Base-by-base conservation (phyloP, 2,113 vertebrate genomes). In the Hystrix brachyura region DNA sequence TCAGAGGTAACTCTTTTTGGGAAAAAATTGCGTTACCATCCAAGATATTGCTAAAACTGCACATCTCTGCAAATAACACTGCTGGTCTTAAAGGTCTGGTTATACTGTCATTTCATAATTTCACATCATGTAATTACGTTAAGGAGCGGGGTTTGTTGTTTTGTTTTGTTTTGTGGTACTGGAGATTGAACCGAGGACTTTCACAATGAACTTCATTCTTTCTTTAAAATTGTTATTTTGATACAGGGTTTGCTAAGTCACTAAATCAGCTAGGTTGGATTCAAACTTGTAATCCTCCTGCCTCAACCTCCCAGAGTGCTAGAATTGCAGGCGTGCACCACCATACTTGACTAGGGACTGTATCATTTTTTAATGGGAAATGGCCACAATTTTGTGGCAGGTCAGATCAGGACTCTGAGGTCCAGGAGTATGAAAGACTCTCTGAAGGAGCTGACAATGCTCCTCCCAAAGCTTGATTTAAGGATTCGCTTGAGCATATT, bases 361-460 rank as follows among this genome's bases (percentile, higher is more conserved):
- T 76, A n/a, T 51, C 43, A 69, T 53, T 93, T 89, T 92, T 94
- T 94, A 60, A 34, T 84, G 43, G 80, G 94, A 78, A 91, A 55
- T 91, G 59, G 64, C 7, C 32, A 43, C 46, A 95, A 14, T 57
- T 90, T 67, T 69, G 59, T 3, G 3, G 21, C 32, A 25, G 60
- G 53, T 29, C 0, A 8, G 1, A 62, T 55, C 9, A 46, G 32
- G 23, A 71, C 62, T 67, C 51, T 81, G 14, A 90, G 14, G 19
- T 71, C 10, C 1, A 18, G 34, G 6, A 1, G 83, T 14, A 12
- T 17, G 29, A 76, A 32, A 74, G 51, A 5, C 64, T 43, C 8
- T 2, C 3, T 29, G 14, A 51, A 55, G 14, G 13, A n/a, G 21
- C 81, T 87, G 87, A 38, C 12, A 29, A 3, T 64, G 6, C 32